Evolutionary conservation across 2,888 invertebrate species (phyloP), one percentile per base, ranked within the genome.

Genomic region (Epinotia nisella): DNA sequence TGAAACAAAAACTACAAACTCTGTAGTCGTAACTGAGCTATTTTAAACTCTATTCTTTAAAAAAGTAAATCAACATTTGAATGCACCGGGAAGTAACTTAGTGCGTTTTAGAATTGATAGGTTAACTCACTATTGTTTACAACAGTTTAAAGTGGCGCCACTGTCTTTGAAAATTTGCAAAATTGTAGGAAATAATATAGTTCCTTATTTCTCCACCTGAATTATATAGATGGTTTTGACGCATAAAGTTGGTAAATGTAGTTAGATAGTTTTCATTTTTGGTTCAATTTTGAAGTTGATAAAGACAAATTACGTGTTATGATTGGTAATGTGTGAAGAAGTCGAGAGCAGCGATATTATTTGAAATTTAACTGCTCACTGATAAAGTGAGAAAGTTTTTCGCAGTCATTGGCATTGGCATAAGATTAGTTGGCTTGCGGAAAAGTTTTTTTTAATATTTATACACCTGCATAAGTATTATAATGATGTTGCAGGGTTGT

Each of bases 221-320:
- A 67, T 17, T n/a, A n/a, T n/a, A 1, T 17, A 19, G 0, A 21
- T 61, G 15, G 10, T 65, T 58, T 15, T 65, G 51, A 41, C 49
- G 45, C 17, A 53, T 35, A 39, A 51, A 61, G 19, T 45, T 60
- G 13, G 59, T 13, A 64, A 72, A 53, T 56, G 49, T 59, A 49
- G 67, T 67, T 56, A 72, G 13, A 55, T 19, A 71, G 66, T 66
- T 68, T 61, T 72, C 67, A 72, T 68, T 68, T 67, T 66, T 66
- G 66, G 56, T 55, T 56, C 17, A 56, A 24, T 55, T 66, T 56
- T 41, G 41, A 21, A 56, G 41, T 66, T 55, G 58, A 29, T 58
- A 21, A 11, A n/a, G 39, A 65, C 15, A 65, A 65, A 65, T 19
- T 65, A 53, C 65, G 53, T 62, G 62, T n/a, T n/a, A 9, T 13